Base-by-base conservation (phyloP, 2,888 invertebrate species). In the Volucella bombylans region DNA sequence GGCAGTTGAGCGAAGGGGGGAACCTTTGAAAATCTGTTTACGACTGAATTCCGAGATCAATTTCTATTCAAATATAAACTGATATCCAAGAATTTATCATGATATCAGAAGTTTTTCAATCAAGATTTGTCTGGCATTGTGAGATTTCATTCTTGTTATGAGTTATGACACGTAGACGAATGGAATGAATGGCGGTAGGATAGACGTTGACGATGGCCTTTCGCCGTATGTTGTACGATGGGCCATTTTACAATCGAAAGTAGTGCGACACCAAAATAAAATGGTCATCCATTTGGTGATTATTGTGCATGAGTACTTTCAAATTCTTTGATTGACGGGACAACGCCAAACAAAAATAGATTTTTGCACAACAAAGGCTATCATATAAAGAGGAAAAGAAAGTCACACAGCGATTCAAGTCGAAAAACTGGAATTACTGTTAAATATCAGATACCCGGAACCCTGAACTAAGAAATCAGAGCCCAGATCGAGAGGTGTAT, bases 151-250 rank as follows among this genome's bases (percentile, higher is more conserved):
- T 31, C n/a, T n/a, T n/a, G n/a, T n/a, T n/a, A n/a, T n/a, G 12
- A 18, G n/a, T 39, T 1, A 47, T 69, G 77, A 77, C 68, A 77
- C 77, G 76, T 76, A 76, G 50, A 59, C 74, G 74, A 54, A 50
- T 45, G 54, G n/a, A 52, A 18, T 12, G 12, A 50, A 65, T 31
- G 61, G 54, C 12, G 61, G 55, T 49, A 38, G 14, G 61, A 68
- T 54, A 54, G 59, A 77, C 68, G 77, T 68, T 54, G 68, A 68
- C 77, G 62, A 62, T 2, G 62, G 77, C 62, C 77, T 69, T 62
- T 54, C 45, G 62, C 68, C 69, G 54, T 68, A 68, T 77, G 77
- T 49, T 57, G 47, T 38, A 47, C 41, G 15, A 8, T 11, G 8
- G 2, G 10, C 10, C 15, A 45, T 52, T 39, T 23, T 11, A n/a